A percentile compares a stretch with the other conserved stretches of the same genome.
Conservation (phyloP, 2,888 invertebrate species). For the Agrotis ipsilon region DNA sequence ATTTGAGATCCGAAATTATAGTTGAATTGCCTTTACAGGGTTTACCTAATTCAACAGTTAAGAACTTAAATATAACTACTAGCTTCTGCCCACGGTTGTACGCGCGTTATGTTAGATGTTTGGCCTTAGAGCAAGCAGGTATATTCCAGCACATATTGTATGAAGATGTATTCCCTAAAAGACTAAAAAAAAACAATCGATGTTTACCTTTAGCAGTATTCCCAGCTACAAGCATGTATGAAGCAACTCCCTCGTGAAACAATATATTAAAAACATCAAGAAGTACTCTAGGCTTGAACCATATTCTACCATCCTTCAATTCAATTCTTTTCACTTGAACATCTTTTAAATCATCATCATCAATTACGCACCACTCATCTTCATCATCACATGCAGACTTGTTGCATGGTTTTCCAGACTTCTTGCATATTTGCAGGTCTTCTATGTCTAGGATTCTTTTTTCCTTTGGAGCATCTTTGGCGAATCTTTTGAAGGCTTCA, state of each 20-base stretch:
- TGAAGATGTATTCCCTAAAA: too few species aligned
- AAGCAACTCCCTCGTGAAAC: slow-evolving; percentile 72
- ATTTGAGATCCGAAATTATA: too few species aligned
- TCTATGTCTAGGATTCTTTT: slow-evolving; percentile 56
- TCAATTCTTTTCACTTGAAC: slow-evolving; percentile 62
- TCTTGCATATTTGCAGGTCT: slow-evolving; percentile 62
- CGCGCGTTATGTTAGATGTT: too few species aligned
- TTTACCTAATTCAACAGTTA: too few species aligned
- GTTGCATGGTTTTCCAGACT: slow-evolving; percentile 60
- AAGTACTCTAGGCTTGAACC: slow-evolving; percentile 88
- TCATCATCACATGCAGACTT: slow-evolving; percentile 59
- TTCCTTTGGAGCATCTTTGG: slow-evolving; percentile 81
- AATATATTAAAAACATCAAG: slow-evolving; percentile 86
- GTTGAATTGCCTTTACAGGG: too few species aligned
- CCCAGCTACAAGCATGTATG: slow-evolving; percentile 92
- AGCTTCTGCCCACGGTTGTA: too few species aligned
- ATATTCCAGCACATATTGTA: too few species aligned
- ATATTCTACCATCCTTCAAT: slow-evolving; percentile 79
- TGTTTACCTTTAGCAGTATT: slow-evolving; percentile 93
- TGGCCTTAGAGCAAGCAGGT: too few species aligned
- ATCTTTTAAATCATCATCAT: slow-evolving; percentile 63
- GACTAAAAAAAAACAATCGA: too few species aligned
- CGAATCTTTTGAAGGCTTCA: slow-evolving; percentile 92
- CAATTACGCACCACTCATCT: slow-evolving; percentile 77
- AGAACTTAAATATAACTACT: too few species aligned